A percentile compares a stretch with the other conserved stretches of the same genome.
These are phyloP conservation scores for Drosophila baimaii DNA, from an alignment of 1,140 invertebrate genomes.

Conservation along the genomic window DNA sequence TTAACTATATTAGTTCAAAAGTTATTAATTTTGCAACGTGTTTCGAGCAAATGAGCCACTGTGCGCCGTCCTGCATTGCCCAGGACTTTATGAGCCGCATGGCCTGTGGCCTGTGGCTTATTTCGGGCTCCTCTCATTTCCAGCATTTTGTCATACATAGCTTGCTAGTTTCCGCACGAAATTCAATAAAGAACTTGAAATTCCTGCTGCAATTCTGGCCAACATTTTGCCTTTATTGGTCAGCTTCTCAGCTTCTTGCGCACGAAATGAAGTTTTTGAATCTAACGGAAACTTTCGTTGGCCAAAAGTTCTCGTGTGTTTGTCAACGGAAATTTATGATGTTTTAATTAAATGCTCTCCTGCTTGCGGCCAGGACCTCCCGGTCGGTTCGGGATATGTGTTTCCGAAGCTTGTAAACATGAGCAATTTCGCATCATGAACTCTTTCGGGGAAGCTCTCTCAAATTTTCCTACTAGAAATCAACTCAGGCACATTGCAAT, in stretches of 20 bases:
- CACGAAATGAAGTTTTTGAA: slow-evolving; percentile 8
- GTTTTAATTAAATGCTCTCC: slow-evolving; percentile 15
- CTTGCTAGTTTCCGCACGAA: slow-evolving; percentile 65
- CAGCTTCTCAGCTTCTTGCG: slow-evolving; percentile 18
- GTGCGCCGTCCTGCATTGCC: slow-evolving; percentile 23
- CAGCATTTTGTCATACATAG: slow-evolving; percentile 48
- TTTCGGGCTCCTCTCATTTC: slow-evolving; percentile 37
- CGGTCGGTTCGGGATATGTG: neutral
- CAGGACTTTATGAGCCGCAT: slow-evolving; percentile 40
- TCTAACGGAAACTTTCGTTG: slow-evolving; percentile 18
- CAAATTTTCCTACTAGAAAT: neutral
- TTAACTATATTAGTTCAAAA: too few species aligned
- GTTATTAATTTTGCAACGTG: too few species aligned
- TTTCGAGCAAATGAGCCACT: too few species aligned
- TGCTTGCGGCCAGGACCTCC: neutral
- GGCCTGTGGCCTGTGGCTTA: slow-evolving; percentile 40
- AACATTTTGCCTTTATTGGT: slow-evolving; percentile 23
- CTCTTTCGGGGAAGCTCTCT: neutral
- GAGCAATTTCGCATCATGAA: slow-evolving; percentile 2
- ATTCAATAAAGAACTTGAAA: slow-evolving; percentile 67
- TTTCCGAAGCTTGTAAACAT: neutral
- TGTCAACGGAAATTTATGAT: slow-evolving; percentile 24
- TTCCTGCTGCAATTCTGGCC: slow-evolving; percentile 14
- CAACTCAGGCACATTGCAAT: neutral
- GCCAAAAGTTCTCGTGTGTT: slow-evolving; percentile 19